A percentile compares a stretch with the other conserved stretches of the same genome.
Conservation (phyloP, 2,888 invertebrate species). For the Cataglyphis cursor region DNA sequence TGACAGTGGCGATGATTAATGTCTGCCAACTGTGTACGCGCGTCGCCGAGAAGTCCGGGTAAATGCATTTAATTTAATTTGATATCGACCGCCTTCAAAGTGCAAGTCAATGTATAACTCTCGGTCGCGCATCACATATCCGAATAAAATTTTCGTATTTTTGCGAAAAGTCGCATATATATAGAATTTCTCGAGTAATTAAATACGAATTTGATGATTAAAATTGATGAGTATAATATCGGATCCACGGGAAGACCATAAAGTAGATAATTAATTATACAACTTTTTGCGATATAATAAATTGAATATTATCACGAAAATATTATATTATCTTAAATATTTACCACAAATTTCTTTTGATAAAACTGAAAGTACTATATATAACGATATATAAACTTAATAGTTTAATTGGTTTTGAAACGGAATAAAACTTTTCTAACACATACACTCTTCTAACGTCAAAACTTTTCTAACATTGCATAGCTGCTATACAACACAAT, state of each 20-base stretch:
- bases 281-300: neutral
- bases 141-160: neutral
- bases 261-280: neutral
- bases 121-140: neutral
- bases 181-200: neutral
- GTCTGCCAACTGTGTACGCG: conserved; percentile 62
- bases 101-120: conserved; percentile 19
- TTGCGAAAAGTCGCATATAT: neutral
- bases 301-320: neutral
- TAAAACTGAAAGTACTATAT: neutral
- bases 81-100: conserved; percentile 32
- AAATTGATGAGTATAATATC: neutral
- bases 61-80: conserved; percentile 52
- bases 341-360: neutral
- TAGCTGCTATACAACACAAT: neutral
- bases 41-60: conserved; percentile 23
- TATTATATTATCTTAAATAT: neutral
- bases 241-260: neutral
- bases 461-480: neutral
- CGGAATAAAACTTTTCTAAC: neutral
- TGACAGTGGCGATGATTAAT: conserved; percentile 73
- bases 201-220: neutral
- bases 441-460: neutral
- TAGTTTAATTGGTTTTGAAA: neutral
- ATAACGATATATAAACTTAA: neutral